phyloP scores from a whole-genome alignment of 2,797 vertebrate genomes.

The Serranus cabrilla region DNA sequence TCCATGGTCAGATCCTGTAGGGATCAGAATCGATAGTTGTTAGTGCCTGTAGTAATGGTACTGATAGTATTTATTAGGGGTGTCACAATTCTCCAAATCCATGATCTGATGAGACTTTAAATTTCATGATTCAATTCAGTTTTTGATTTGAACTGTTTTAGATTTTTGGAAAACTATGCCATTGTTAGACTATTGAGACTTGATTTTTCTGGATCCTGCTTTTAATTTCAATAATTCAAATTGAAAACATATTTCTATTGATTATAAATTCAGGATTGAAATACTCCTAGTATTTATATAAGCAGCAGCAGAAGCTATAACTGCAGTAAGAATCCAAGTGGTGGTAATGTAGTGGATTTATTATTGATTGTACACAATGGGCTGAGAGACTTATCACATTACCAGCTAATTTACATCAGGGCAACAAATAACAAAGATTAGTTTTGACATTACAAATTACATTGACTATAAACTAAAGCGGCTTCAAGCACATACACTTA shows the following conservation, averaged over 20 bases:
- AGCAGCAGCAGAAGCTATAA: neutral
- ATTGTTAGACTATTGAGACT: too few species aligned
- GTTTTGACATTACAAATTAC: neutral
- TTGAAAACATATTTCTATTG: too few species aligned
- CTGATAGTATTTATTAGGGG: neutral
- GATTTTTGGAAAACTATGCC: too few species aligned
- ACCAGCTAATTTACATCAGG: neutral
- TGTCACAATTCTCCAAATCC: too few species aligned
- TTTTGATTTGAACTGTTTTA: too few species aligned
- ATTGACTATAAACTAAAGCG: neutral
- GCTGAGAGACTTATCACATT: neutral
- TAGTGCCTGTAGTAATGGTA: neutral
- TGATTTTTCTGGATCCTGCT: too few species aligned
- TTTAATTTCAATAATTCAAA: too few species aligned
- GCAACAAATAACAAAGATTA: neutral
- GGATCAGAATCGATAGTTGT: neutral
- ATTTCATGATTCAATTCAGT: too few species aligned
- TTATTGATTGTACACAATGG: too few species aligned
- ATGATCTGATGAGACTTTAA: too few species aligned
- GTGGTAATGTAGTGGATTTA: neutral
- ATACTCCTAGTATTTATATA: neutral
- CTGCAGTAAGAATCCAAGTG: neutral
- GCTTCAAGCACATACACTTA: neutral
- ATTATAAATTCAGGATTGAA: too few species aligned
- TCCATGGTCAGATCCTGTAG: constrained; percentile 38